Evolutionary conservation across 2,113 vertebrate genomes (phyloP).

Genomic region (Verasper variegatus): DNA sequence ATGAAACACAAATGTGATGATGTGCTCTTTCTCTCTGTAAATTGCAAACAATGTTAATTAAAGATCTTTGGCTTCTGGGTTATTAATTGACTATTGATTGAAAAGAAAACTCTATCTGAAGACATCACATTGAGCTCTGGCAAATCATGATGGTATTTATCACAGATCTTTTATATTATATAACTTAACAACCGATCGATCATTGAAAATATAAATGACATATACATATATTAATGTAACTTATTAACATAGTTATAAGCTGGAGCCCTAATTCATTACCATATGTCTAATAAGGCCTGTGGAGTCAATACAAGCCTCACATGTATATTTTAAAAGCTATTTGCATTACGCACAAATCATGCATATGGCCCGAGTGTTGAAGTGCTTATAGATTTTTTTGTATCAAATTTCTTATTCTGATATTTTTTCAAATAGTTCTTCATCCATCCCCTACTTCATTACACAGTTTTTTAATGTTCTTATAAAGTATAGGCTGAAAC

Average conservation of each 20-base stretch:
- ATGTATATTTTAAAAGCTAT: background rate
- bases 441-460: too few species aligned
- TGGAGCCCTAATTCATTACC: background rate
- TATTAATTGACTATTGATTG: background rate
- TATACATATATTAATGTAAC: background rate
- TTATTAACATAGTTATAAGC: background rate
- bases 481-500: too few species aligned
- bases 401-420: too few species aligned
- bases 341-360: background rate
- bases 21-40: background rate
- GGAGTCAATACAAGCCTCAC: too few species aligned
- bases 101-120: background rate
- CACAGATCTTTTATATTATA: background rate
- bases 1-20: background rate
- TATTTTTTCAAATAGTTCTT: too few species aligned
- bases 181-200: background rate
- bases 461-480: too few species aligned
- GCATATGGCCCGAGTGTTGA: background rate
- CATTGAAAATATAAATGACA: background rate
- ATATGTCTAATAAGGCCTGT: background rate
- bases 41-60: background rate
- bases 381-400: background rate
- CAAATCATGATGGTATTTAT: background rate
- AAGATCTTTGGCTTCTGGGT: background rate
- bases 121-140: background rate